Evolutionary conservation across 2,797 vertebrate species (phyloP).

Genomic region (Steatocranus sp.): DNA sequence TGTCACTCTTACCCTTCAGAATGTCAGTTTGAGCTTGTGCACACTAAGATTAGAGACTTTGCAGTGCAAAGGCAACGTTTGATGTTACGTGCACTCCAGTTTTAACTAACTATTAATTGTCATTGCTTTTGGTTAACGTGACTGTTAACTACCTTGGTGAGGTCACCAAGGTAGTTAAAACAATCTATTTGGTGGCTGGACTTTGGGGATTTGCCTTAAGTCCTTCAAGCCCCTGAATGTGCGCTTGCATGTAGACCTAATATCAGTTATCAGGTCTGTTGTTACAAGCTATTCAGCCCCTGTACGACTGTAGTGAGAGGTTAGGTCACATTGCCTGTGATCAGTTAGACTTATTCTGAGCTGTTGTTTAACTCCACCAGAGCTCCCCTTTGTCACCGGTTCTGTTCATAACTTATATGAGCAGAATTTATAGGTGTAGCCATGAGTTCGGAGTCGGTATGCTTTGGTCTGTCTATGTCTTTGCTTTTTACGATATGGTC

Average conservation of each 20-base stretch:
- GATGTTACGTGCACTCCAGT: neutral
- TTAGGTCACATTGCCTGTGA: neutral
- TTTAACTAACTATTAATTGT: neutral
- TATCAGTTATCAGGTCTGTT: neutral
- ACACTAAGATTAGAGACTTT: neutral
- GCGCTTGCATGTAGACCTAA: rapidly evolving
- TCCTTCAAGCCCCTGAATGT: neutral
- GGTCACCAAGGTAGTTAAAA: neutral
- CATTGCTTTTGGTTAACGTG: neutral
- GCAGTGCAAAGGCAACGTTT: neutral
- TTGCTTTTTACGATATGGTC: neutral
- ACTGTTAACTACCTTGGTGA: neutral
- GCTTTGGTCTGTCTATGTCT: neutral
- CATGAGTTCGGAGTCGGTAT: neutral
- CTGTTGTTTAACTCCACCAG: neutral
- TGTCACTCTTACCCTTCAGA: neutral
- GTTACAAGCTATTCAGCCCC: neutral
- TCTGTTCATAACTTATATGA: neutral
- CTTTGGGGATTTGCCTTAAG: neutral
- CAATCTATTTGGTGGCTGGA: neutral
- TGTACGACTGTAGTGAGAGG: neutral
- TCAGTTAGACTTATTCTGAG: neutral
- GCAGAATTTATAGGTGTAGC: neutral
- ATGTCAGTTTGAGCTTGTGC: neutral
- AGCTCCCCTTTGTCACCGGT: rapidly evolving